Conservation (phyloP, 2,888 invertebrate genomes). For the Cheilosia grossa region DNA sequence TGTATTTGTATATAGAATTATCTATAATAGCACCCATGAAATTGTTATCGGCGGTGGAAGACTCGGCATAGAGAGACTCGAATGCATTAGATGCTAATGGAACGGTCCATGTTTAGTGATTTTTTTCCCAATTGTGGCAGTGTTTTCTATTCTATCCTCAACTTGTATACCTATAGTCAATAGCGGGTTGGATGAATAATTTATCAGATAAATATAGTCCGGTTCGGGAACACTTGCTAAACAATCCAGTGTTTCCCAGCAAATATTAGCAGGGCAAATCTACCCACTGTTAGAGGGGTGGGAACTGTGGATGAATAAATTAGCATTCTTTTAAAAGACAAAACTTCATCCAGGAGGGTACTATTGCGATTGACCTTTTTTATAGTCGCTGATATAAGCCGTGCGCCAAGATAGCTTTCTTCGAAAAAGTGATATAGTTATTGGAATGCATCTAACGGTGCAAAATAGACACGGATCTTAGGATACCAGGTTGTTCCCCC, state of each 20-base stretch:
- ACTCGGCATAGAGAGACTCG: neutral
- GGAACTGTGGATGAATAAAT: no score
- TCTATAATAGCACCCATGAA: slow-evolving; percentile 20
- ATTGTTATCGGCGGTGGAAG: slow-evolving; percentile 16
- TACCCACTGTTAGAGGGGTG: no score
- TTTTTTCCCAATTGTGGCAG: no score
- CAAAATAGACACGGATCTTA: no score
- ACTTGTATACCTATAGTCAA: slow-evolving; percentile 1
- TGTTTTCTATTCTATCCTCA: neutral
- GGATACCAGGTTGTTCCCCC: no score
- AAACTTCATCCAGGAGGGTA: no score
- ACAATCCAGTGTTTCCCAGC: slow-evolving; percentile 2
- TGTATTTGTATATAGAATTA: neutral
- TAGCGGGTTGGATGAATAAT: slow-evolving; percentile 32
- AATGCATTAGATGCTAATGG: slow-evolving; percentile 18
- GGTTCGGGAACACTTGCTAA: neutral
- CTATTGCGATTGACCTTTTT: no score
- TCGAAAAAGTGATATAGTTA: no score
- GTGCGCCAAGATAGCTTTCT: no score
- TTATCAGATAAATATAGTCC: slow-evolving; percentile 23
- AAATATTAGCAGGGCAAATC: neutral
- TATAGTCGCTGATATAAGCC: no score
- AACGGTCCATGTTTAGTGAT: neutral
- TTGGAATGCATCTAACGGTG: no score
- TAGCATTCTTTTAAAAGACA: no score